Base-by-base conservation (phyloP, 2,797 vertebrate genomes). In the Etheostoma perlongum region DNA sequence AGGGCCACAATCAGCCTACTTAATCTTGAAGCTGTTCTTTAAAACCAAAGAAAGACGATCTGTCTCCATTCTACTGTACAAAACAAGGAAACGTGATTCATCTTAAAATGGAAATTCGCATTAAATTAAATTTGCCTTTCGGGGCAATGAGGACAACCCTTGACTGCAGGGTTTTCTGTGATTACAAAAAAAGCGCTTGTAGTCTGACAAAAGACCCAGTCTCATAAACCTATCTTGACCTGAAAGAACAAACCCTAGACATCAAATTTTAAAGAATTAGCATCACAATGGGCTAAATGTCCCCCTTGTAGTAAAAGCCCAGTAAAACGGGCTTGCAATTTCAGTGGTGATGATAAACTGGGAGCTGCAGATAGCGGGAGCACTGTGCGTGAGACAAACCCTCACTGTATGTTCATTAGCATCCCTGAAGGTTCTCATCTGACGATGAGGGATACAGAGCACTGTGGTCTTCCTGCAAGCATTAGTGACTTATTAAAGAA, bases 1-100 rank as follows among this genome's bases (percentile, higher is more conserved):
- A 96, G 93, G 93, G 91, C 95, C 95, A 96, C 94, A 96, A 96
- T 93, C 95, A 94, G 92, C 92, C 95, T 93, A 94, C 94, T 96
- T 96, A 97, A 96, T 95, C 96, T 97, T 93, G 55, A 91, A 93
- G 93, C 91, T 91, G 92, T 90, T 93, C 93, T 95, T 95, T 96
- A 95, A 93, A 92, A 96, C 93, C 89, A 92, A 93, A 91, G 94
- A 96, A 95, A 96, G 95, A 92, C 91, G 94, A 96, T 95, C 93
- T 92, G 88, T 88, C 92, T 95, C 95, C 94, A 92, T 92, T 95
- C 90, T 94, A 95, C 95, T 93, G 94, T 95, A 95, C 89, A 91
- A 90, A 92, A 92, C 91, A 90, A 89, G 90, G 90, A 90, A 91
- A 91, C 89, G 93, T 88, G 92, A 94, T 93, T 93, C 88, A 92